A percentile compares a stretch with the other conserved stretches of the same genome.
phyloP scores from a whole-genome alignment of 2,888 invertebrate species.

The Papilio elwesi region DNA sequence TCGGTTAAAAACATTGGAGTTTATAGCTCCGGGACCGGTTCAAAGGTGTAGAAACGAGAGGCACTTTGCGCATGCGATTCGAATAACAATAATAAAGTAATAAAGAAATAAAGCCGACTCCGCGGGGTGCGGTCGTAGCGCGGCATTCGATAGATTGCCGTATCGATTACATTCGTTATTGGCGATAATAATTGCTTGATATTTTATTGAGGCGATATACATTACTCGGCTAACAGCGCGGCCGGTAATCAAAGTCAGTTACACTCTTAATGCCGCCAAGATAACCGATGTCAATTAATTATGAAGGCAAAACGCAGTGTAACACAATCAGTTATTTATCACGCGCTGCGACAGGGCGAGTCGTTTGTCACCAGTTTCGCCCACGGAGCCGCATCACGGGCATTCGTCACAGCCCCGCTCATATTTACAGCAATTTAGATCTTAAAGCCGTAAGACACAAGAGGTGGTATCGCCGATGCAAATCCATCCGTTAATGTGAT shows the following conservation, averaged over 20 bases:
- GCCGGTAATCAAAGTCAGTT: conserved; percentile 60
- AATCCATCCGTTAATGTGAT: conserved; percentile 67
- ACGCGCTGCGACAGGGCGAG: conserved; percentile 74
- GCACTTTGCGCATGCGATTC: conserved; percentile 70
- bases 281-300: conserved; percentile 79
- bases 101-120: conserved; percentile 66
- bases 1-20: conserved; percentile 68
- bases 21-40: conserved; percentile 68
- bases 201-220: conserved; percentile 59
- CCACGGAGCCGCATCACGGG: conserved; percentile 72
- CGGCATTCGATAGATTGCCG: conserved; percentile 65
- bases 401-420: conserved; percentile 66
- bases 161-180: conserved; percentile 58
- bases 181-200: conserved; percentile 59
- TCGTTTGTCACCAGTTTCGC: conserved; percentile 81
- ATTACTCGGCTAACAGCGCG: conserved; percentile 59
- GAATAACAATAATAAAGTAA: conserved; percentile 77
- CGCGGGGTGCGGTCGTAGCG: conserved; percentile 57
- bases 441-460: conserved; percentile 31
- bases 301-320: conserved; percentile 78
- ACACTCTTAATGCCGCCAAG: conserved; percentile 62
- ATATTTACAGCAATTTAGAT: conserved; percentile 32
- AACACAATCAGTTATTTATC: conserved; percentile 84
- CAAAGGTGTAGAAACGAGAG: conserved; percentile 75
- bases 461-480: conserved; percentile 30